A percentile compares a stretch with the other conserved stretches of the same genome.
These are phyloP conservation scores for Lithosia quadra DNA, from an alignment of 2,888 invertebrate genomes.

Conservation along the genomic window DNA sequence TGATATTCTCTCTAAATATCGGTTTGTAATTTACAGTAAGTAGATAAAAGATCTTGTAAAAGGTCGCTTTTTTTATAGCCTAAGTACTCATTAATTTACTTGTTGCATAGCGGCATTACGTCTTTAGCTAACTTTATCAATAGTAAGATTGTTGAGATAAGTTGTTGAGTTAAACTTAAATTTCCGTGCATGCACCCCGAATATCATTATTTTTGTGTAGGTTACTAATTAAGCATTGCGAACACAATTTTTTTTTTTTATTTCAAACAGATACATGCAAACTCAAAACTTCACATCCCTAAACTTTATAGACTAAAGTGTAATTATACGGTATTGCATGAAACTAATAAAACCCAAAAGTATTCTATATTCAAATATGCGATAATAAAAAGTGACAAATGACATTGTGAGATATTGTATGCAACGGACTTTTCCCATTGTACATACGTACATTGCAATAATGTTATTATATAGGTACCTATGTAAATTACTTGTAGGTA, in stretches of 20 bases:
- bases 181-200: too few species aligned
- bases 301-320: too few species aligned
- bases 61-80: neutral
- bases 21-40: neutral
- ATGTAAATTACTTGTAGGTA: neutral
- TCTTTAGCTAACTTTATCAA: too few species aligned
- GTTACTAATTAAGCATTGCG: too few species aligned
- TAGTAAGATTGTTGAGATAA: too few species aligned
- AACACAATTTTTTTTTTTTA: too few species aligned
- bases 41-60: neutral
- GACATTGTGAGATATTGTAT: slow-evolving; percentile 3
- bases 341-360: too few species aligned
- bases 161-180: too few species aligned
- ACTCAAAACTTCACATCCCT: too few species aligned
- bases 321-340: too few species aligned
- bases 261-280: too few species aligned
- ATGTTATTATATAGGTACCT: neutral
- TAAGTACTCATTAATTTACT: neutral
- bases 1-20: neutral
- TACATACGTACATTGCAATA: slow-evolving; percentile 1
- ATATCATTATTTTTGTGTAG: too few species aligned
- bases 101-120: neutral
- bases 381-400: slow-evolving; percentile 2
- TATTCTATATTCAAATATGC: neutral
- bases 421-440: neutral